Conservation (phyloP, 2,888 invertebrate genomes). For the Drosophila cracens region DNA sequence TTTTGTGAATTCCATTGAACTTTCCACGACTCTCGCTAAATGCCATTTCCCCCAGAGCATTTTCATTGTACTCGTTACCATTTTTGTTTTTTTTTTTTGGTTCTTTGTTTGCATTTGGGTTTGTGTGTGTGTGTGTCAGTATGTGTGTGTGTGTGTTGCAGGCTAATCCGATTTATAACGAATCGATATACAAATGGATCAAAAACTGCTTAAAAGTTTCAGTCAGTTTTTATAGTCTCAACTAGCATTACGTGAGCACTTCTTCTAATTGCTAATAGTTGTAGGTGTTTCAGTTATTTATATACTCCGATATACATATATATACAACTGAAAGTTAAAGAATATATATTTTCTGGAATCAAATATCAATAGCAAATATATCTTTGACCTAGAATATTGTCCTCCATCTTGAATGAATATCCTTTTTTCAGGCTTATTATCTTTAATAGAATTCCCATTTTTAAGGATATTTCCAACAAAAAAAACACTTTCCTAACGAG, state of each 20-base stretch:
- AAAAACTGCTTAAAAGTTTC: background rate
- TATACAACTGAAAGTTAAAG: background rate
- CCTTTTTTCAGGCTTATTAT: too few relatives aligned
- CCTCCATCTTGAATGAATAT: too few relatives aligned
- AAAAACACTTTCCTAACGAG: too few relatives aligned
- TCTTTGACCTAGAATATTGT: too few relatives aligned
- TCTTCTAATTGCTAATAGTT: background rate
- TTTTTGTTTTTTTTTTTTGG: background rate
- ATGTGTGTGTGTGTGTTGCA: background rate
- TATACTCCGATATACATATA: background rate
- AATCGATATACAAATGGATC: slow-evolving; percentile 2
- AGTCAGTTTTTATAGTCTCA: background rate
- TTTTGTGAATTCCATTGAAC: slow-evolving; percentile 51
- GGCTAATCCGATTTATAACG: slow-evolving; percentile 1
- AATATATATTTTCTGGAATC: background rate
- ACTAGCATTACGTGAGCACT: background rate
- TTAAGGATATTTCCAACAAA: background rate
- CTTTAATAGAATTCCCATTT: background rate
- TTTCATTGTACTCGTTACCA: slow-evolving; percentile 10
- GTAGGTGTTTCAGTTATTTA: background rate
- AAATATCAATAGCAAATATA: background rate
- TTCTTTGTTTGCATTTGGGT: background rate
- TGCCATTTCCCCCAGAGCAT: slow-evolving; percentile 4
- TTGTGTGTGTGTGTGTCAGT: background rate
- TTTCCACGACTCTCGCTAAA: slow-evolving; percentile 23